Conservation (phyloP, 2,888 invertebrate genomes). For the Sarcophaga variegata region DNA sequence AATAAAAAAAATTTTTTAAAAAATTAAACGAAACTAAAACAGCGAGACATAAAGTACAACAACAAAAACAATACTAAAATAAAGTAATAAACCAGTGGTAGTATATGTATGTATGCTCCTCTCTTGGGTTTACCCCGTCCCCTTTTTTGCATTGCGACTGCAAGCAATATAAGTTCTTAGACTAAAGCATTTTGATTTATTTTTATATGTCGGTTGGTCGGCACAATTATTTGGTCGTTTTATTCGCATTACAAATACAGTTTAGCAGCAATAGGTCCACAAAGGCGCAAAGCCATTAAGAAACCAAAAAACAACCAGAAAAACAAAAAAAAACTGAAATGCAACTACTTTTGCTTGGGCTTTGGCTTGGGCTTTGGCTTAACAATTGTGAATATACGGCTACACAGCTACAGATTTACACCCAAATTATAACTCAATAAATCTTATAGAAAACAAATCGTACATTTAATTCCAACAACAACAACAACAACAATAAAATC, state of each 20-base stretch:
- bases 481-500: conserved; percentile 2
- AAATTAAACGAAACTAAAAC: conserved; percentile 22
- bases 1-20: conserved; percentile 22
- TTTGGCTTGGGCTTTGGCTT: too few species aligned
- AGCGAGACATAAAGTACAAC: conserved; percentile 15
- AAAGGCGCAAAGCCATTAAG: background rate
- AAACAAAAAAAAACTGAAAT: too few species aligned
- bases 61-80: conserved; percentile 49
- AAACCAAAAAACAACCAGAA: too few species aligned
- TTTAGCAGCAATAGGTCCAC: background rate
- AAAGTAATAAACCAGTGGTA: conserved; percentile 33
- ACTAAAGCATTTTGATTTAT: conserved; percentile 69
- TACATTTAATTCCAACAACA: conserved; percentile 63
- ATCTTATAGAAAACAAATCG: conserved; percentile 74
- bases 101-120: background rate
- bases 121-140: background rate
- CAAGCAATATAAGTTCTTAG: conserved; percentile 22
- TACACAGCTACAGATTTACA: conserved; percentile 73
- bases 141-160: conserved; percentile 5
- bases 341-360: too few species aligned
- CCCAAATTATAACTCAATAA: conserved; percentile 82
- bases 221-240: conserved; percentile 25
- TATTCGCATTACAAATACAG: conserved; percentile 52
- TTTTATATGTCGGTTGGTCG: conserved; percentile 60
- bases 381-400: background rate